Evolutionary conservation across 2,113 vertebrate genomes (phyloP).

Genomic region (Ptilorrhoa leucosticta): DNA sequence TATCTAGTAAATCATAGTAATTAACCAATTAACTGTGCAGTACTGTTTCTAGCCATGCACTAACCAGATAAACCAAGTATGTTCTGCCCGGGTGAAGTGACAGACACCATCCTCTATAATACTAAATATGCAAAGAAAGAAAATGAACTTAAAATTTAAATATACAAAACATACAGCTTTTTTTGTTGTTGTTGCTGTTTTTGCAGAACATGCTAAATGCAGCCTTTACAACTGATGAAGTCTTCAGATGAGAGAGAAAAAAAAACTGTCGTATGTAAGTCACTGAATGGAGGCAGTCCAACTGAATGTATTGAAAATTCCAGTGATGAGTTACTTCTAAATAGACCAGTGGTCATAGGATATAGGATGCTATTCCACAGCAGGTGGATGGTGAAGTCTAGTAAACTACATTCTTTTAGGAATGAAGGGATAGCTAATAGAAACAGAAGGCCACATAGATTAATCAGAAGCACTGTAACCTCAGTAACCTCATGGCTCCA

Average conservation of each 20-base stretch:
- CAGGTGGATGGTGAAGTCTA: not conserved
- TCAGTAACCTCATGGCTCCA: not conserved
- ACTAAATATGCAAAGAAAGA: not conserved
- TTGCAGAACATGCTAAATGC: not conserved
- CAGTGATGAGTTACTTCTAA: not conserved
- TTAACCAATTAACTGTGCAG: not conserved
- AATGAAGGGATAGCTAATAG: not conserved
- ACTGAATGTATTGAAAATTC: not conserved
- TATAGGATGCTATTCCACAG: not conserved
- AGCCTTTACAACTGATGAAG: not conserved
- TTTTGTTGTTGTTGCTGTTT: not conserved
- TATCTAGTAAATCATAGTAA: not conserved
- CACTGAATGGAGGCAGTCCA: not conserved
- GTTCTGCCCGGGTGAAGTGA: not conserved
- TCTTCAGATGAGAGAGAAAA: not conserved
- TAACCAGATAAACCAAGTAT: not conserved
- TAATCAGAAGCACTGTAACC: not conserved
- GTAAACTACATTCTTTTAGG: not conserved
- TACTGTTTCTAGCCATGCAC: not conserved
- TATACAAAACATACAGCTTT: not conserved
- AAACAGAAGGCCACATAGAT: not conserved
- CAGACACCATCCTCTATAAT: not conserved
- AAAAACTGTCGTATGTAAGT: not conserved
- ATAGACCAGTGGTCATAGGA: not conserved
- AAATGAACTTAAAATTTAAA: not conserved